Evolutionary conservation across 2,113 vertebrate species (phyloP).

Genomic region (Erinaceus europaeus): DNA sequence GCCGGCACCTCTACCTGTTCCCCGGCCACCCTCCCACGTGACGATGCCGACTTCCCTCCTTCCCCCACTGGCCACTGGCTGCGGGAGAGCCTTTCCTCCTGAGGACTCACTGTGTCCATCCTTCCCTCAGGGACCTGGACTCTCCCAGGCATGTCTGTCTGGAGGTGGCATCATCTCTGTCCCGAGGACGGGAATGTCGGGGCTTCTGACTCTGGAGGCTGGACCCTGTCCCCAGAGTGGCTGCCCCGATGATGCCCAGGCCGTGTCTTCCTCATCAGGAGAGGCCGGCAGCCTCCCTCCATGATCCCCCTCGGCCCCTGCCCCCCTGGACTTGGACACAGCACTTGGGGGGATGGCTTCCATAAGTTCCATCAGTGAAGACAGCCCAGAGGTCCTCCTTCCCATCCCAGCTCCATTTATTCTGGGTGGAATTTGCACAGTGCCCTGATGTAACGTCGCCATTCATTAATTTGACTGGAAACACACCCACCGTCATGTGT

Average conservation of each 20-base stretch:
- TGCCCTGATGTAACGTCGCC: background rate
- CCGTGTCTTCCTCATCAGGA: background rate
- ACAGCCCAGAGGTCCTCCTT: background rate
- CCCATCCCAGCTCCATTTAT: background rate
- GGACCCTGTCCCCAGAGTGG: background rate
- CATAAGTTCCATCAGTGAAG: background rate
- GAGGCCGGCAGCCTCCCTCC: background rate
- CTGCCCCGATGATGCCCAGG: no score
- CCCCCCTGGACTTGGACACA: background rate
- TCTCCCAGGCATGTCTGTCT: background rate
- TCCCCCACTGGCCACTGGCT: no score
- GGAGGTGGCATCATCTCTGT: no score
- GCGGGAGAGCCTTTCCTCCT: background rate
- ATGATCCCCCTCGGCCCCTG: background rate
- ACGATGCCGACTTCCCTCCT: background rate
- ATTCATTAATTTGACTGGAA: background rate
- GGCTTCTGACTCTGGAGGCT: background rate
- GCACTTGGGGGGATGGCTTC: background rate
- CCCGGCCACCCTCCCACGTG: conserved; percentile 85
- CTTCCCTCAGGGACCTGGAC: conserved; percentile 45
- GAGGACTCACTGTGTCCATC: background rate
- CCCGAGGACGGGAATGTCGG: no score
- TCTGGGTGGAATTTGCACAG: background rate
- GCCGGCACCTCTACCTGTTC: conserved; percentile 94
- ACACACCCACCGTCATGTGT: background rate